Evolutionary conservation across 2,797 vertebrate species (phyloP), one percentile per base, ranked within the genome.

Genomic region (Chromobotia macracanthus): DNA sequence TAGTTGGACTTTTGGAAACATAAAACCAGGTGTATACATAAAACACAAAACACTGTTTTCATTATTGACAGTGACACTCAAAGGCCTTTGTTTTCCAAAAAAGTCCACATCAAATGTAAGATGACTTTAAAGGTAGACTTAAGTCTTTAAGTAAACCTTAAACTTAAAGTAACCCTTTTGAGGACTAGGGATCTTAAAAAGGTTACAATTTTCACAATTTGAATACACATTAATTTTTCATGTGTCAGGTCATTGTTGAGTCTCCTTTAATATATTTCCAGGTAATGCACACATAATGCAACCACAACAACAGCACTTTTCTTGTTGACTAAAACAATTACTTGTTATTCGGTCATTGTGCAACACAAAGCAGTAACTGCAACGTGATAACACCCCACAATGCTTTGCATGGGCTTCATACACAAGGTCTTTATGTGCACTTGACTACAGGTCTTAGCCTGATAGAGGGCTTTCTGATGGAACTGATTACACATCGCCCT

Each of bases 341-440:
- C 67, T 69, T 50, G 68, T 71, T 71, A 70, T 80, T 84, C 77
- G 75, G 11, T 5, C 31, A 12, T 73, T 72, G 68, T 81, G 65
- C 80, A 84, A 56, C 80, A 55, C 28, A 55, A 79, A 83, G 41
- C 31, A 72, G 69, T 68, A 81, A 83, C 87, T 72, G 16, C 81
- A 86, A 55, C 16, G 5, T 68, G 65, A 12, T 58, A 75, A 81
- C 46, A 74, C 70, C 86, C 86, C 82, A 89, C 83, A 89, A 87
- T 74, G 74, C 41, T 74, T 28, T 41, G 53, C 46, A 74, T 48
- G 21, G 41, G 51, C 50, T 16, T 10, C 50, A 55, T 35, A 75
- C 44, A 75, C 75, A 72, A 56, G 60, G 51, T 64, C 66, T 85
- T 74, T 48, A 38, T 58, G 53, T 82, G n/a, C 16, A 15, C 15